Base-by-base conservation (phyloP, 2,888 invertebrate genomes). In the Tetramorium bicarinatum region DNA sequence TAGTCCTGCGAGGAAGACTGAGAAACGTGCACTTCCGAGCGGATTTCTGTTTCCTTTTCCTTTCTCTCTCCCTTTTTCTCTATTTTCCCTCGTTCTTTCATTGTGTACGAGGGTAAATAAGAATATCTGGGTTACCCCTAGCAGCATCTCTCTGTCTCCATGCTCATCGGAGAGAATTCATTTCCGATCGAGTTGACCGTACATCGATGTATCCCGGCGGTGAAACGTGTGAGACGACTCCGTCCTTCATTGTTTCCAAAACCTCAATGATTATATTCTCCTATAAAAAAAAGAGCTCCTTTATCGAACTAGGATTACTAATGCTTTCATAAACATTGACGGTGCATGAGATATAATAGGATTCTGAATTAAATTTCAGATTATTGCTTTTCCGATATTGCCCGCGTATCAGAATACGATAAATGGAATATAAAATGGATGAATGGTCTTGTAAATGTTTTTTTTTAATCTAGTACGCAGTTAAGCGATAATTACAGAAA, bases 31-130 rank as follows among this genome's bases (percentile, higher is more conserved):
- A 79, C 80, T 85, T 85, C 75, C 85, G 52, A 61, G 69, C 61
- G 85, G 76, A 84, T 88, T 83, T 87, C 85, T 86, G 71, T 86
- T 85, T 83, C 74, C 82, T 56, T 38, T 67, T 44, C 49, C 59
- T 47, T 13, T 47, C 47, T 2, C 25, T 74, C 18, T 41, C 54
- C 9, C 25, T 11, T n/a, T 44, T 11, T n/a, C 61, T 54, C 62
- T 52, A 8, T 52, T 77, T 61, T 52, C 25, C 15, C 15, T 34
- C 38, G 18, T 47, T 13, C 59, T 41, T n/a, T 80, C 21, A 41
- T 69, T 62, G 64, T 72, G 7, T 54, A 18, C 41, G 21, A n/a
- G 47, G 47, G 72, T 62, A 83, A 64, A 61, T 64, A 80, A 62
- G 56, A 59, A 80, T 80, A 80, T 80, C 52, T 52, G 4, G 38